These are phyloP conservation scores for Pantherophis guttatus DNA, from an alignment of 2,113 vertebrate species.

Conservation along the genomic window DNA sequence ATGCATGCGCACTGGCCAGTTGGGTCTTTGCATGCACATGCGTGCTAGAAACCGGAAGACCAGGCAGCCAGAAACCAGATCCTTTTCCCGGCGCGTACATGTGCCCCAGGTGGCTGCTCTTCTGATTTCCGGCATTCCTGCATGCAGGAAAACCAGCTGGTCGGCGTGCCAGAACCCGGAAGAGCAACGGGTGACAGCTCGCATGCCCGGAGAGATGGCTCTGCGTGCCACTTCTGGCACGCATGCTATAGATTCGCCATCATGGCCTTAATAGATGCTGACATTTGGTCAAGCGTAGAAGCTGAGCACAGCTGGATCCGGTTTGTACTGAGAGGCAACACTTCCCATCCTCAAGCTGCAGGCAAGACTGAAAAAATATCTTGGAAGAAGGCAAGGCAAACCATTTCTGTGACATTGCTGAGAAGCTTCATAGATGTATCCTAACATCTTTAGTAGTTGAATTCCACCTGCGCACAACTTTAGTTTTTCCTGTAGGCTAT, in stretches of 20 bases:
- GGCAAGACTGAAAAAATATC: background rate
- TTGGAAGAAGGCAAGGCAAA: background rate
- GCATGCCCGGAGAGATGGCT: too few species aligned
- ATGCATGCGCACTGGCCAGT: too few species aligned
- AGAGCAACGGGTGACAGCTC: too few species aligned
- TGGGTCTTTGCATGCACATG: too few species aligned
- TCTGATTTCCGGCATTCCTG: too few species aligned
- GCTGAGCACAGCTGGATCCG: background rate
- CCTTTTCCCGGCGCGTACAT: too few species aligned
- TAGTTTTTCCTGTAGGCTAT: conserved; percentile 24
- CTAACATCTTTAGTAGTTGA: background rate
- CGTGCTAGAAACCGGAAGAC: too few species aligned
- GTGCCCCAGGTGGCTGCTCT: too few species aligned
- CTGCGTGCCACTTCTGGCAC: too few species aligned
- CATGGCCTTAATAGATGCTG: background rate
- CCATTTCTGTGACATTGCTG: background rate
- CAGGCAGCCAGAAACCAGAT: too few species aligned
- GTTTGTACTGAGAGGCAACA: background rate
- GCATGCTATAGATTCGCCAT: too few species aligned
- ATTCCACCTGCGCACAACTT: background rate
- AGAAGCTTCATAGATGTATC: background rate
- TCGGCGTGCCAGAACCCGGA: fast-evolving
- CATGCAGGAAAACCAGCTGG: too few species aligned
- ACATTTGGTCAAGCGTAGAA: background rate
- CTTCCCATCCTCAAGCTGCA: background rate